Conservation (phyloP, 2,797 vertebrate genomes). For the Notolabrus celidotus region DNA sequence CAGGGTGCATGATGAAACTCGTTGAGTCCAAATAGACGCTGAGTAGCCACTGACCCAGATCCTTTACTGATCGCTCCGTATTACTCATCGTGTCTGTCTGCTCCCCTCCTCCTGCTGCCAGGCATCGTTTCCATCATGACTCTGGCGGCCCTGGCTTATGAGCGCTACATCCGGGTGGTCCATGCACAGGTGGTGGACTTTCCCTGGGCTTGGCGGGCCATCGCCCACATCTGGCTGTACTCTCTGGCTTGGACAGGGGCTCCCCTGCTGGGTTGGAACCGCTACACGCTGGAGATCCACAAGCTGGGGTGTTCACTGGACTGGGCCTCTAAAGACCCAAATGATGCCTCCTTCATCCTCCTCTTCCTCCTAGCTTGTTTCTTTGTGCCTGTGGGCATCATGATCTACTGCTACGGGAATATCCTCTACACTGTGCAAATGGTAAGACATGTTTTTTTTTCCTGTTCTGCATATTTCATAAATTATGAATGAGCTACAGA, state of each 20-base stretch:
- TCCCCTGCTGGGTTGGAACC: constrained; percentile 95
- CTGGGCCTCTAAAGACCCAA: constrained; percentile 92
- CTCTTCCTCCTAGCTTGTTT: constrained; percentile 93
- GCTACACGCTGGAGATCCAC: constrained; percentile 92
- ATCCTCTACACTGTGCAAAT: constrained; percentile 92
- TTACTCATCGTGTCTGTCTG: constrained; percentile 34
- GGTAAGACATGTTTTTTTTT: constrained; percentile 81
- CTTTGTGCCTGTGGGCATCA: constrained; percentile 90
- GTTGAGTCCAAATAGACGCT: constrained; percentile 21
- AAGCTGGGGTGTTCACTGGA: constrained; percentile 92
- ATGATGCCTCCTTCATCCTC: constrained; percentile 92
- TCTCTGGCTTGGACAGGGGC: constrained; percentile 93
- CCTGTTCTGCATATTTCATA: not conserved
- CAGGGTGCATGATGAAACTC: constrained; percentile 5
- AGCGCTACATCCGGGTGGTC: constrained; percentile 93
- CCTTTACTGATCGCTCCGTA: not conserved
- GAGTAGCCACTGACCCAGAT: constrained; percentile 62
- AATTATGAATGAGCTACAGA: not conserved
- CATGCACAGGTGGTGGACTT: constrained; percentile 93
- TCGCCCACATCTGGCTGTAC: constrained; percentile 94
- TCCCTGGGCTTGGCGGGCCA: constrained; percentile 92
- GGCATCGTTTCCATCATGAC: constrained; percentile 95
- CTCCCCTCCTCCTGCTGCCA: constrained; percentile 61
- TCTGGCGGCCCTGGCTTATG: constrained; percentile 91
- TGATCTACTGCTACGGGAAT: constrained; percentile 94